These are phyloP conservation scores for Camelus dromedarius DNA, from an alignment of 2,113 vertebrate genomes.

Conservation along the genomic window DNA sequence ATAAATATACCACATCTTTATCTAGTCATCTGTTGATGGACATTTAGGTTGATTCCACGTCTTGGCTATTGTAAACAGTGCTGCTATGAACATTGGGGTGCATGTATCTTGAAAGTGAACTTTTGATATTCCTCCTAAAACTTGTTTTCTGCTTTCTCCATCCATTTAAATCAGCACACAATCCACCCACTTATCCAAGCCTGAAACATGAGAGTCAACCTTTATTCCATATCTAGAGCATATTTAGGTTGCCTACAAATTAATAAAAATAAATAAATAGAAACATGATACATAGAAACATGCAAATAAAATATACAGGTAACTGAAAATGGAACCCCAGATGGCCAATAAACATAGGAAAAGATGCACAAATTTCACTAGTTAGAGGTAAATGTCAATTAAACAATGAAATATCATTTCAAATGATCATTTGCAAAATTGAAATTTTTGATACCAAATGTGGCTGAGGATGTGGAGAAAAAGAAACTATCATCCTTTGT, in stretches of 20 bases:
- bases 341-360: neutral
- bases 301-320: neutral
- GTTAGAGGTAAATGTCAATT: neutral
- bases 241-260: neutral
- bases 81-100: too few relatives aligned
- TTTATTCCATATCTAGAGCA: slow-evolving; percentile 1
- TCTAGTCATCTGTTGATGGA: too few relatives aligned
- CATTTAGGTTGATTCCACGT: too few relatives aligned
- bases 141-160: neutral
- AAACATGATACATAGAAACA: neutral
- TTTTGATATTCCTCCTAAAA: neutral
- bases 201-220: neutral
- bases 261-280: neutral
- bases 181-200: neutral
- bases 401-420: neutral
- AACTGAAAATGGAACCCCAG: neutral
- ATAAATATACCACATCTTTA: too few relatives aligned
- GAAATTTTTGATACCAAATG: neutral
- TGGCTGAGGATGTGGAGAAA: neutral
- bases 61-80: too few relatives aligned
- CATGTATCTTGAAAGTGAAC: neutral
- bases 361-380: neutral
- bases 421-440: neutral
- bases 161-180: neutral
- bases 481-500: neutral